Evolutionary conservation across 2,888 invertebrate genomes (phyloP), one percentile per base, ranked within the genome.

Genomic region (Stratiomys singularior): DNA sequence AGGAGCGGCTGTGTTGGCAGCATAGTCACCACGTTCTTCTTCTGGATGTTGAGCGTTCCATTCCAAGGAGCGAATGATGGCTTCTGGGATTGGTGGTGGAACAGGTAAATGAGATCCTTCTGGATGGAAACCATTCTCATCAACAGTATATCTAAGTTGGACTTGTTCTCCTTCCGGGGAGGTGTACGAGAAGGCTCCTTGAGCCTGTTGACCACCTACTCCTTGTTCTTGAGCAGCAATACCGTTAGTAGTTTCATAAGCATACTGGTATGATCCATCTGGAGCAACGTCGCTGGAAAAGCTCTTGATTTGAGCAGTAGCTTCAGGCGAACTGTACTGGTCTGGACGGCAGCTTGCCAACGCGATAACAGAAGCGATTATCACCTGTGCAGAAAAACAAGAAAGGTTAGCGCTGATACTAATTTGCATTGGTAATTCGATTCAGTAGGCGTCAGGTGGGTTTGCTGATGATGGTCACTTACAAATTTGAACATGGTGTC

Each of bases 91-190:
- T 67, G 66, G 66, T 67, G 67, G 77, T 52, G 64, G 28, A 30
- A 52, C 28, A n/a, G 69, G 69, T 13, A 69, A 30, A 69, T 69
- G 69, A 2, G 66, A 46, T 28, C 77, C 77, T 52, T 66, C 56
- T 7, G 77, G 67, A n/a, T 77, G 77, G 77, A 52, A 77, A 30
- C 77, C 76, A 27, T 76, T 76, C 1, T 21, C 76, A 25, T 76
- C 76, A 27, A 64, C 76, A 25, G 60, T 63, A 21, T 76, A 76
- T 2, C 58, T 58, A 11, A 74, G 11, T 30, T 58, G 60, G 18
- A 74, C 21, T 74, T 27, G 74, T 13, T 21, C 37, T 21, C 90
- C 90, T 11, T 88, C 88, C 13, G 89, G 88, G 47, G 87, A 84
- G 71, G 86, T 87, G 86, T 89, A 89, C n/a, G 60, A 44, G 25